Evolutionary conservation across 1,140 invertebrate genomes (phyloP), one percentile per base, ranked within the genome.

Genomic region (Bicyclus anynana): DNA sequence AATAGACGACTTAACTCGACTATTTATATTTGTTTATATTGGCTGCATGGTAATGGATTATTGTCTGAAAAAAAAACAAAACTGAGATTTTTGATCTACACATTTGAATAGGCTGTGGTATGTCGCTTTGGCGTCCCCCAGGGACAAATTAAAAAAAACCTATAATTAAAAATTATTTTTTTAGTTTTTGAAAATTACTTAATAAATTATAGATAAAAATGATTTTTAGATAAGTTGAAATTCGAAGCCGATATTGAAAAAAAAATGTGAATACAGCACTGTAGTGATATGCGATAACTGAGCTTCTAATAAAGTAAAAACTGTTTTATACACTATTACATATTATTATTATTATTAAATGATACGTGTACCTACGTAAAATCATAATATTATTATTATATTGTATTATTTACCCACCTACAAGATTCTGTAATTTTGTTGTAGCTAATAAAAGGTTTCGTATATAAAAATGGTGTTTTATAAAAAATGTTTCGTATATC

Each of bases 281-380:
- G 81, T 86, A 86, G 83, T 84, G 76, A 78, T 86, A 86, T 79
- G 80, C 80, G 37, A 74, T 83, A 81, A 84, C 80, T 74, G 83
- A 86, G 81, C 81, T 86, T 84, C 72, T 79, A 74, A n/a, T n/a
- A n/a, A 76, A 74, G 67, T 77, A 69, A 74, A n/a, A 73, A 80
- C 82, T 84, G 83, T 86, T 86, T 84, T 84, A 81, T 84, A 84
- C 80, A 86, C 83, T 74, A 74, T 74, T 76, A 77, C 64, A 84
- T 80, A 86, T 79, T 73, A 74, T 72, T 75, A 76, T 61, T 63
- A 27, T 4, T 27, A 26, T n/a, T n/a, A n/a, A n/a, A n/a, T n/a
- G 23, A 7, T 26, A 65, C 62, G 37, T 72, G 67, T 51, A 65
- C 21, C 2, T 47, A 47, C 44, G n/a, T 47, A 47, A 17, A 20